phyloP scores from a whole-genome alignment of 1,140 invertebrate genomes.

The Sarcophaga peregrina region DNA sequence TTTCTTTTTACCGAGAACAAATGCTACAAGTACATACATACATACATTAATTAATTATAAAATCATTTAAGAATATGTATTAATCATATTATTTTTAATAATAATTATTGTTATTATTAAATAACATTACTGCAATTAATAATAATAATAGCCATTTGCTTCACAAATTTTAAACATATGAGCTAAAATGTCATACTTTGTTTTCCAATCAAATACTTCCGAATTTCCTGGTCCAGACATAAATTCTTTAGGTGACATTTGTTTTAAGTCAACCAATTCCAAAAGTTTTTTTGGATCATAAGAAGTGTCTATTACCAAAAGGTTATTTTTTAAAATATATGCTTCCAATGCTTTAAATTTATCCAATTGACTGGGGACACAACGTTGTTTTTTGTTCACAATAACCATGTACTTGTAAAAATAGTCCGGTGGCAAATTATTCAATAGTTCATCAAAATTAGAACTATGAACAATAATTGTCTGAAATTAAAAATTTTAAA shows the following conservation, averaged over 20 bases:
- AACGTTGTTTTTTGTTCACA: background rate
- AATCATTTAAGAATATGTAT: no score
- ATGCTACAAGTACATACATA: no score
- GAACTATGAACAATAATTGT: no score
- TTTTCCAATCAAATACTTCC: background rate
- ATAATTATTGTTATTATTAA: no score
- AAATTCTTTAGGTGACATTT: background rate
- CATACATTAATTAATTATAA: no score
- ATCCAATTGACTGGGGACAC: background rate
- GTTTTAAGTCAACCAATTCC: background rate
- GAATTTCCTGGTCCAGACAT: background rate
- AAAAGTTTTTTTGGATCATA: background rate
- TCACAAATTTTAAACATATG: no score
- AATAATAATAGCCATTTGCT: no score
- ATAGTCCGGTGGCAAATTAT: background rate
- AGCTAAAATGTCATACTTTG: background rate
- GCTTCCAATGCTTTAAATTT: background rate
- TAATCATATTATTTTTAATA: no score
- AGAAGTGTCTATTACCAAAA: background rate
- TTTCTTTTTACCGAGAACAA: no score
- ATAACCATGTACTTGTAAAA: background rate
- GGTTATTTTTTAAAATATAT: background rate
- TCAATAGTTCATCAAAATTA: background rate
- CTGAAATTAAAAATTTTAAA: no score
- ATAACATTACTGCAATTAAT: no score